Percentiles rank a stretch among this genome's conserved stretches.
Conservation (phyloP, 2,113 vertebrate genomes). For the Ochotona curzoniae region DNA sequence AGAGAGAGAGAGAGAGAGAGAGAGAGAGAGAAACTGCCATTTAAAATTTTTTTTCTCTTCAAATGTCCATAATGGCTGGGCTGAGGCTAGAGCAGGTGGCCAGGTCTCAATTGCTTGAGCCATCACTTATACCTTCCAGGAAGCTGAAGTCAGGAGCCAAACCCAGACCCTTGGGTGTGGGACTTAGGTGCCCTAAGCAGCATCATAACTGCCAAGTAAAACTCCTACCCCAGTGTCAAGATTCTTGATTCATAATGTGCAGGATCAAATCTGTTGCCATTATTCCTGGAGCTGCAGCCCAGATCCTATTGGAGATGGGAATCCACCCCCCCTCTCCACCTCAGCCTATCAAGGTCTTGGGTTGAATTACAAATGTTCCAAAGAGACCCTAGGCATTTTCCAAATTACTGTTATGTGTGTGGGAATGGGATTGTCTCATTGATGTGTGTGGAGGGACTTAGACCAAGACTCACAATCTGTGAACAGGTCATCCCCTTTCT, state of each 20-base stretch:
- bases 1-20: too few relatives aligned
- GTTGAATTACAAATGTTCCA: background rate
- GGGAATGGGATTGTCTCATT: background rate
- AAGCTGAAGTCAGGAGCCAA: too few relatives aligned
- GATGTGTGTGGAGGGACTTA: background rate
- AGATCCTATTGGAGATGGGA: background rate
- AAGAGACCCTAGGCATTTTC: conserved; percentile 37
- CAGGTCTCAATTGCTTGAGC: too few relatives aligned
- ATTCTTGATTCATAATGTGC: background rate
- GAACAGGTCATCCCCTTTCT: background rate
- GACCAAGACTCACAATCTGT: background rate
- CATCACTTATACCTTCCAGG: too few relatives aligned
- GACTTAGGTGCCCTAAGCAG: too few relatives aligned
- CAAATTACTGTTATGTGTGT: background rate
- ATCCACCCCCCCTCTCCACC: background rate
- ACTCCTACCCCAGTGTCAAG: background rate
- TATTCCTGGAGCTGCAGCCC: background rate
- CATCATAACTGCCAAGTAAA: too few relatives aligned
- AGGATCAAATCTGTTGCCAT: background rate
- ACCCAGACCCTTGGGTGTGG: too few relatives aligned
- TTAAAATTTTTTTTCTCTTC: too few relatives aligned
- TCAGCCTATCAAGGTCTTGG: background rate
- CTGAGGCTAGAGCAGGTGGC: too few relatives aligned
- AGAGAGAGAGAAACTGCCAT: too few relatives aligned
- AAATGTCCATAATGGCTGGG: too few relatives aligned